Conservation (phyloP, 2,888 invertebrate genomes). For the Diadegma fenestrale region DNA sequence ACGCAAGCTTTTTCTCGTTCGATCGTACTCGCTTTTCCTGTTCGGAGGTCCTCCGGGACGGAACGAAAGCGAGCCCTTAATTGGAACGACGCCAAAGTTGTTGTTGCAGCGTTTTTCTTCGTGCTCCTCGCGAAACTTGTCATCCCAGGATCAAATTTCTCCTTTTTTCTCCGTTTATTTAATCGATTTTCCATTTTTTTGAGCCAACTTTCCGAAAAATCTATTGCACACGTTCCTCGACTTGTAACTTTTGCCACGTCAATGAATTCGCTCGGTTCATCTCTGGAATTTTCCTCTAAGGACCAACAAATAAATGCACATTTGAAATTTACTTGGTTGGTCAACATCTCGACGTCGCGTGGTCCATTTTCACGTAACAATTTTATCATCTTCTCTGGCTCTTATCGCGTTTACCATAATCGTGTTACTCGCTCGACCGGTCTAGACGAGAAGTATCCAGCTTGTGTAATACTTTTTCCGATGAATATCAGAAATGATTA, state of each 20-base stretch:
- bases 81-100: conserved; percentile 49
- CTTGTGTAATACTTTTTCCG: conserved; percentile 7
- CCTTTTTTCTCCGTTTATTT: neutral
- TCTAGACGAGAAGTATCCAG: conserved; percentile 31
- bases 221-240: too few relatives aligned
- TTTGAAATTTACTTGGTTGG: neutral
- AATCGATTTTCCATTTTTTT: neutral
- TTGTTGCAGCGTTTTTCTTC: neutral
- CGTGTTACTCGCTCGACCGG: conserved; percentile 21
- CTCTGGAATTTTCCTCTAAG: neutral
- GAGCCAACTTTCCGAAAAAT: neutral
- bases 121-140: neutral
- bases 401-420: conserved; percentile 37
- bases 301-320: conserved; percentile 21
- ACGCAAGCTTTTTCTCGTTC: conserved; percentile 20
- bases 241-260: neutral
- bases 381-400: neutral
- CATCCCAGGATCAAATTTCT: neutral
- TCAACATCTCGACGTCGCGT: neutral
- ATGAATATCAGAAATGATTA: conserved; percentile 14
- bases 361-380: conserved; percentile 19
- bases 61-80: conserved; percentile 48
- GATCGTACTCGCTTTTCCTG: conserved; percentile 28
- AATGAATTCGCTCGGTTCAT: neutral
- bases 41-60: conserved; percentile 24